Percentiles rank a stretch among this genome's conserved stretches.
Conservation (phyloP, 2,797 vertebrate species). For the Spheniscus humboldti region DNA sequence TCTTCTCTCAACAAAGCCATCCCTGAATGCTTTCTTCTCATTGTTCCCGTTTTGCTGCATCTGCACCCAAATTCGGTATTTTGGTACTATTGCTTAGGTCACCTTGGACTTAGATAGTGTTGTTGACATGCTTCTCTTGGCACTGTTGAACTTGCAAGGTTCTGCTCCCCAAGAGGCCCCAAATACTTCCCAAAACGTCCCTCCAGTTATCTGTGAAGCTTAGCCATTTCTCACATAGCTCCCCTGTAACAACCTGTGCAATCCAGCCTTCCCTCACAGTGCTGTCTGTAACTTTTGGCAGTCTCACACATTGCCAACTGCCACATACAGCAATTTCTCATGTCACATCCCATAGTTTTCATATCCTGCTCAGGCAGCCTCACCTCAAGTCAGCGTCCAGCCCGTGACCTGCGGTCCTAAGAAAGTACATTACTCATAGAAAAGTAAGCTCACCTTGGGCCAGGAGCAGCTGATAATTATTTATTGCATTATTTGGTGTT, state of each 20-base stretch:
- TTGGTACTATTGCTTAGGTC: neutral
- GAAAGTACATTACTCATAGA: neutral
- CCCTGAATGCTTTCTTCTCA: neutral
- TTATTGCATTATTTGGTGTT: neutral
- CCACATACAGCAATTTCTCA: neutral
- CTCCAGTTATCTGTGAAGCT: neutral
- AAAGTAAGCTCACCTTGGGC: neutral
- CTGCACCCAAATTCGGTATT: neutral
- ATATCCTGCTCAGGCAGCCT: neutral
- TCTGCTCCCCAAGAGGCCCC: neutral
- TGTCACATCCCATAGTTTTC: neutral
- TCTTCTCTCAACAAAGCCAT: neutral
- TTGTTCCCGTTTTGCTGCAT: neutral
- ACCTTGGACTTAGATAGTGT: neutral
- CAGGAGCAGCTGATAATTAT: neutral
- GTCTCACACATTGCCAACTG: neutral
- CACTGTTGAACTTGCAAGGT: neutral
- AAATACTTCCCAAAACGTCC: neutral
- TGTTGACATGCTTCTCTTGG: neutral
- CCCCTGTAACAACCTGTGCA: neutral
- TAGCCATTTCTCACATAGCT: neutral
- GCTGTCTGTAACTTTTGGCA: neutral
- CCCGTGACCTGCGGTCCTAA: neutral
- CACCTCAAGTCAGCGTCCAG: neutral
- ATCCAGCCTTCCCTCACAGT: neutral